Percentiles rank a stretch among this genome's conserved stretches.
Conservation (phyloP, 37 sponge, comb jelly and placozoan genomes). For the Spongilla lacustris region DNA sequence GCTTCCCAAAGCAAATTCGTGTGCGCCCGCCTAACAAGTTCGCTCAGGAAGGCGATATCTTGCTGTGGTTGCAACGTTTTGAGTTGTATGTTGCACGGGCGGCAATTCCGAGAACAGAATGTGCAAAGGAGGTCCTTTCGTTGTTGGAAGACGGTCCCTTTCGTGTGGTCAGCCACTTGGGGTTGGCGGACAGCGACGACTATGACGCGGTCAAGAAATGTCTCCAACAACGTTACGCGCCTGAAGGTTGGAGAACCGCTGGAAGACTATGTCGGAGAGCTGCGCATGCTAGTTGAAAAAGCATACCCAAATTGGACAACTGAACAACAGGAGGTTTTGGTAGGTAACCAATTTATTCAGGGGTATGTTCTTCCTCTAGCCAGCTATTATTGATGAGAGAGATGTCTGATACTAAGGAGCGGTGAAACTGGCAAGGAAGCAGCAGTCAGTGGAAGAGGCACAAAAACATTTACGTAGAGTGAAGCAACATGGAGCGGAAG, state of each 20-base stretch:
- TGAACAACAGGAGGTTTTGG: not conserved
- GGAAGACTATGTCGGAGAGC: slow-evolving; percentile 3
- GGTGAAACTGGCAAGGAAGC: not conserved
- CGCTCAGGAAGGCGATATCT: not conserved
- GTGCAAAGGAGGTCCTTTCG: not conserved
- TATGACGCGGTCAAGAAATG: too few species aligned
- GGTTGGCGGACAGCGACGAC: not conserved
- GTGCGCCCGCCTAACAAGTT: slow-evolving; percentile 12
- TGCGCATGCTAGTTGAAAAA: slow-evolving; percentile 3
- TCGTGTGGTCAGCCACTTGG: slow-evolving; percentile 10
- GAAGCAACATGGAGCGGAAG: too few species aligned
- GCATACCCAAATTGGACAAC: slow-evolving; percentile 6
- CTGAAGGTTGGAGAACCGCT: not conserved
- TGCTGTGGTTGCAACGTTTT: slow-evolving; percentile 3
- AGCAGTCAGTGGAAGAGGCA: slow-evolving; percentile 10
- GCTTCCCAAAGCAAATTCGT: not conserved
- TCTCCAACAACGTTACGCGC: too few species aligned
- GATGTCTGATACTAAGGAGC: slow-evolving; percentile 10
- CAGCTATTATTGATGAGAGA: slow-evolving; percentile 27
- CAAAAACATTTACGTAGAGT: slow-evolving; percentile 4
- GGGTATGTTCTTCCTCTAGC: not conserved
- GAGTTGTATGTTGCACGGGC: slow-evolving; percentile 4
- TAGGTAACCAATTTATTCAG: slow-evolving; percentile 16
- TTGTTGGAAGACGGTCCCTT: slow-evolving; percentile 17
- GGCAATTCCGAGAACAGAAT: not conserved